These are phyloP conservation scores for Notodonta ziczac DNA, from an alignment of 2,888 invertebrate genomes.

Conservation along the genomic window DNA sequence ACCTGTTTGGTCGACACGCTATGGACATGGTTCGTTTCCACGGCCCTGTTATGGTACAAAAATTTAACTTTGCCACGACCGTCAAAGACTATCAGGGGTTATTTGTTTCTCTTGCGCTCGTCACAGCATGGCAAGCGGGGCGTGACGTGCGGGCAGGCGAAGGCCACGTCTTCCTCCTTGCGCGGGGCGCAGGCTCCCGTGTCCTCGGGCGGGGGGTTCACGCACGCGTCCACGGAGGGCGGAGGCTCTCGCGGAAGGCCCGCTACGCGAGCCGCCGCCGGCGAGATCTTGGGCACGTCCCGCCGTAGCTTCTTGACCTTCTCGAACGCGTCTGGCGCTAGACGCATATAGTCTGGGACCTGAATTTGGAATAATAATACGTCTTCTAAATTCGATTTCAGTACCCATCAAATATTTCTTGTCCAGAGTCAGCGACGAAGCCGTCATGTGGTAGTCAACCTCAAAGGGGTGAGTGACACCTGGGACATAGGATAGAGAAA, in stretches of 20 bases:
- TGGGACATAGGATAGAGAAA: no score
- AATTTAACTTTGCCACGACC: neutral
- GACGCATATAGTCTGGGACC: slow-evolving; percentile 73
- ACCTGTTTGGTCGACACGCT: neutral
- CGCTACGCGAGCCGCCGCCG: slow-evolving; percentile 60
- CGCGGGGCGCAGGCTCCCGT: slow-evolving; percentile 53
- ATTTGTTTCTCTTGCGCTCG: slow-evolving; percentile 42
- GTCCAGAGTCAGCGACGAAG: no score
- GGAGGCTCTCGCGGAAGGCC: slow-evolving; percentile 50
- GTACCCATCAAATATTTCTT: no score
- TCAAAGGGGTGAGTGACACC: no score
- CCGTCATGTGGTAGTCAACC: no score
- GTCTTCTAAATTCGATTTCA: no score
- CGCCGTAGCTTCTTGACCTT: slow-evolving; percentile 63
- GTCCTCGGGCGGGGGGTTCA: slow-evolving; percentile 48
- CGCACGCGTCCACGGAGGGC: slow-evolving; percentile 53
- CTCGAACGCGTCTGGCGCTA: slow-evolving; percentile 67
- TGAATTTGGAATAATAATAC: slow-evolving; percentile 26
- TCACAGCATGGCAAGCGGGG: slow-evolving; percentile 65
- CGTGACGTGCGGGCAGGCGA: slow-evolving; percentile 66
- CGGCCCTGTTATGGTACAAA: neutral
- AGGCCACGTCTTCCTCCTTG: slow-evolving; percentile 70
- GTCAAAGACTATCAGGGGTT: neutral
- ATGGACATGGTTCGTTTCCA: neutral
- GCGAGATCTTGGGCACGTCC: slow-evolving; percentile 68